Base-by-base conservation (phyloP, 2,888 invertebrate species). In the Trissolcus brochymenae region DNA sequence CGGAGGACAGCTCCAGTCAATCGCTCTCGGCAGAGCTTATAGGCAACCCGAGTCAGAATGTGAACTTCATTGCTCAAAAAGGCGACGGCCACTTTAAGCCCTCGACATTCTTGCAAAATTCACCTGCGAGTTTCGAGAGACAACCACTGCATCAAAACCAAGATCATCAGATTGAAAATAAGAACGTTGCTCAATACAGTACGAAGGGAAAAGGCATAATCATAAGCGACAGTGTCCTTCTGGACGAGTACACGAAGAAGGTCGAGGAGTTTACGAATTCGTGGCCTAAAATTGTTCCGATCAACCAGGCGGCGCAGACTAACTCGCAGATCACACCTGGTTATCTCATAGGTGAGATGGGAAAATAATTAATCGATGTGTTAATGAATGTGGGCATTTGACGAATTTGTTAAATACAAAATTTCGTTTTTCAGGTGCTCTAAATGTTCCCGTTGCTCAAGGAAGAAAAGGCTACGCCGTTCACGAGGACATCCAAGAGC, bases 221-320 rank as follows among this genome's bases (percentile, higher is more conserved):
- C 1, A 64, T 88, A 0, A 82, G 83, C 0, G 88, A 87, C 49
- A 84, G 81, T 14, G 62, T 88, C 0, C 68, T 82, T 1, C 51
- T 88, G 16, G 86, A 84, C 21, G 86, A 87, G 6, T 88, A 88
- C 46, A 83, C 86, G 4, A 82, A 79, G 50, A 85, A 83, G 55
- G 60, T 88, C 1, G 80, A 83, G 2, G 87, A 86, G 6, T 81
- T 88, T n/a, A 84, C 85, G 0, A 87, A 85, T 50, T 80, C 70
- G 3, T 88, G 88, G 88, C 86, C 88, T 0, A 80, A 78, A 14
- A 57, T 74, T 13, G 67, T 81, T 16, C 75, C 64, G 6, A 14
- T 61, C 2, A 67, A 43, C 17, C 17, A 17, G 11, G 9, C 1
- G 35, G 9, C 35, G 7, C 35, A 35, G 35, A 1, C 35, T 35